A percentile compares a stretch with the other conserved stretches of the same genome.
These are phyloP conservation scores for Syrmaticus mikado DNA, from an alignment of 2,113 vertebrate genomes.

Conservation along the genomic window DNA sequence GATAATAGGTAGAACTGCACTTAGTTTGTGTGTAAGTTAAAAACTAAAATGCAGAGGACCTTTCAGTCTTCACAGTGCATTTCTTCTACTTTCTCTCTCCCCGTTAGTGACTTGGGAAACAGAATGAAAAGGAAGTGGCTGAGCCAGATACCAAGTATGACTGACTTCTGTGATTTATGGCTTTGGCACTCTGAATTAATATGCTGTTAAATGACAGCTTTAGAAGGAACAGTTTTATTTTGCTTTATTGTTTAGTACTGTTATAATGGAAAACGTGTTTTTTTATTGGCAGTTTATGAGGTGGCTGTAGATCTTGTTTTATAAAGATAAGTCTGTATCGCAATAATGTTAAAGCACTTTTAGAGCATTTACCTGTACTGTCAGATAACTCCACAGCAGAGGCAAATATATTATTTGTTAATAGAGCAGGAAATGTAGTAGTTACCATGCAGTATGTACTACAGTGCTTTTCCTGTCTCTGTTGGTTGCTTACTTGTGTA, in stretches of 20 bases:
- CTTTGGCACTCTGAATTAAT: background rate
- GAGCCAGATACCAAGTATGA: background rate
- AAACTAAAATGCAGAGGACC: background rate
- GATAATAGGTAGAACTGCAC: background rate
- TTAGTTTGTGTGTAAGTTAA: background rate
- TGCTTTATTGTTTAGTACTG: background rate
- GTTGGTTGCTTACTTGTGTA: background rate
- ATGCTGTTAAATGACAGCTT: background rate
- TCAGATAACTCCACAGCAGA: background rate
- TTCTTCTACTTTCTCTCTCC: background rate
- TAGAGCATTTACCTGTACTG: background rate
- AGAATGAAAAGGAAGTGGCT: background rate
- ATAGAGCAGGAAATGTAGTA: background rate
- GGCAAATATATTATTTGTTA: background rate
- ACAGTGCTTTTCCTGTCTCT: background rate
- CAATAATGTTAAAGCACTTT: background rate
- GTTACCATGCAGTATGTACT: background rate
- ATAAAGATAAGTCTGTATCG: slow-evolving; percentile 23
- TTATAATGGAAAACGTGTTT: background rate
- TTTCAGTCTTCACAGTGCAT: background rate
- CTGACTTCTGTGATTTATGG: background rate
- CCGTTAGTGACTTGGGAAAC: background rate
- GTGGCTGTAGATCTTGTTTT: slow-evolving; percentile 25
- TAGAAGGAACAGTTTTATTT: background rate
- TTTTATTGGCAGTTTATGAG: slow-evolving; percentile 32